These are phyloP conservation scores for Acrocephalus kingi DNA, from an alignment of 2,113 vertebrate species.

Conservation along the genomic window DNA sequence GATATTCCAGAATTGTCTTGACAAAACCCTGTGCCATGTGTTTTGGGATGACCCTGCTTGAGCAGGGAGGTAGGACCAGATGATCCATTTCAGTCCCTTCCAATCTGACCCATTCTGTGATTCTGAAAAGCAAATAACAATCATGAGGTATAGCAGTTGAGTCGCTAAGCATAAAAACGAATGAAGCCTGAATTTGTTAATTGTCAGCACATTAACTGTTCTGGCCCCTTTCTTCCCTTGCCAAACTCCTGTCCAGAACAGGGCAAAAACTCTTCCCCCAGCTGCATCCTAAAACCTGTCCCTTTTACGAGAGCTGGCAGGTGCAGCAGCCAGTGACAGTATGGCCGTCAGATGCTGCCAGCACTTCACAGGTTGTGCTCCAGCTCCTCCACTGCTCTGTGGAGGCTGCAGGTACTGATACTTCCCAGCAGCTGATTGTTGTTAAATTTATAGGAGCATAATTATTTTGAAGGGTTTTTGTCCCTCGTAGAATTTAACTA, in stretches of 20 bases:
- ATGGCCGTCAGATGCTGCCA: background rate
- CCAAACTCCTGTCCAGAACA: background rate
- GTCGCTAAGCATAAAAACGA: background rate
- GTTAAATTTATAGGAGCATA: background rate
- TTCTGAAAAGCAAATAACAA: background rate
- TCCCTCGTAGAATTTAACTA: background rate
- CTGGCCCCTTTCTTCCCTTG: background rate
- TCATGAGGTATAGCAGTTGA: background rate
- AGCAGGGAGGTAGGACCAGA: background rate
- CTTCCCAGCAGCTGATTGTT: background rate
- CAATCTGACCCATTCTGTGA: background rate
- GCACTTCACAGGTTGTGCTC: accelerated
- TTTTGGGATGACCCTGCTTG: background rate
- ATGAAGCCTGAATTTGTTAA: background rate
- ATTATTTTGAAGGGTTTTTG: background rate
- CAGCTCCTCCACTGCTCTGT: background rate
- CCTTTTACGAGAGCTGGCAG: background rate
- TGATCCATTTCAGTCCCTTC: background rate
- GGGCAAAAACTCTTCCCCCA: background rate
- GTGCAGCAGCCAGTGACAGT: background rate
- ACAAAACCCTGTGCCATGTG: background rate
- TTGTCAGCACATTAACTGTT: background rate
- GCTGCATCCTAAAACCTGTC: background rate
- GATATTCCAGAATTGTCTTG: background rate
- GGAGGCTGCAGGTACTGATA: background rate